phyloP scores from a whole-genome alignment of 2,797 vertebrate species.

The Enteromius paludinosus region DNA sequence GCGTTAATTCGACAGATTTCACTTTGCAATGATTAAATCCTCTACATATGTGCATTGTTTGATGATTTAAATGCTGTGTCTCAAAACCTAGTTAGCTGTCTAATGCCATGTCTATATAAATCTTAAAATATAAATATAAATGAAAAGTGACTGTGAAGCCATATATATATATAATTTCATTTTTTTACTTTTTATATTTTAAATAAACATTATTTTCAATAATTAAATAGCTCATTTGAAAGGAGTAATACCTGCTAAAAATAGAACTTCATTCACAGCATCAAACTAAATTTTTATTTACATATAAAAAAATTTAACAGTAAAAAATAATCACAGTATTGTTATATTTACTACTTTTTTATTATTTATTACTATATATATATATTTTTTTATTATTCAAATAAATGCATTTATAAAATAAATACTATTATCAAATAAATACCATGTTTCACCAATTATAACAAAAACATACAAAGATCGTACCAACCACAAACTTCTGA shows the following conservation, averaged over 20 bases:
- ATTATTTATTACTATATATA: background rate
- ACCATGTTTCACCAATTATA: background rate
- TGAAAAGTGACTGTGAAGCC: background rate
- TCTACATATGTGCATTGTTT: conserved; percentile 21
- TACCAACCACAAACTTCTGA: background rate
- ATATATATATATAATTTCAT: background rate
- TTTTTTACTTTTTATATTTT: too few relatives aligned
- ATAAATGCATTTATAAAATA: background rate
- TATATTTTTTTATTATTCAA: background rate
- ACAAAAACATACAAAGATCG: background rate
- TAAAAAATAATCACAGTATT: background rate
- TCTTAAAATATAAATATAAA: too few relatives aligned
- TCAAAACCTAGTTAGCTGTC: conserved; percentile 33
- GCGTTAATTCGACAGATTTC: conserved; percentile 11
- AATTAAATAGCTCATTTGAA: background rate
- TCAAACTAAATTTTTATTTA: background rate
- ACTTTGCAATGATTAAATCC: conserved; percentile 17
- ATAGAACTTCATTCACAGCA: background rate
- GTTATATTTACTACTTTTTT: background rate
- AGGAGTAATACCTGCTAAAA: background rate
- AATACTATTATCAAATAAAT: background rate
- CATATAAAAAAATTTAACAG: background rate
- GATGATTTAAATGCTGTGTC: conserved; percentile 28
- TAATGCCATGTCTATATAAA: background rate
- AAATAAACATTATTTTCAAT: background rate